Evolutionary conservation across 1,140 invertebrate species (phyloP).

Genomic region (Trichonephila inaurata): DNA sequence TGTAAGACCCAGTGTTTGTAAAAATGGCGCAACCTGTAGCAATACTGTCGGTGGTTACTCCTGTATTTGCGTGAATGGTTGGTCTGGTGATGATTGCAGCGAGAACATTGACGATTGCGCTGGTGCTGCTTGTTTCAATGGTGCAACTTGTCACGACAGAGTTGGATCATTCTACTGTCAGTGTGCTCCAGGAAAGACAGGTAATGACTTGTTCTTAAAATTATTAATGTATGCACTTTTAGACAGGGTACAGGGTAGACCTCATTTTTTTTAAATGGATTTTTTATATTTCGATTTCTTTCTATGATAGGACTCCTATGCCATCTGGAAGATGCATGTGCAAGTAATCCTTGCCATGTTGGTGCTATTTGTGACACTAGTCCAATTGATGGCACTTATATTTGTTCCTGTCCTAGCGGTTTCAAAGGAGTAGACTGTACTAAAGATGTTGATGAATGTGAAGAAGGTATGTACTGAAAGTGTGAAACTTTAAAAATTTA

Average conservation of each 20-base stretch:
- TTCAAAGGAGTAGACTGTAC: slow-evolving; percentile 95
- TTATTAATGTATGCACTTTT: background rate
- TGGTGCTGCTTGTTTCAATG: slow-evolving; percentile 96
- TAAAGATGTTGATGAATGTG: slow-evolving; percentile 97
- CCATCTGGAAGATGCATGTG: slow-evolving; percentile 97
- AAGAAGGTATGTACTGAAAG: slow-evolving; percentile 86
- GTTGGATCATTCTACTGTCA: slow-evolving; percentile 97
- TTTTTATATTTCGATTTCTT: background rate
- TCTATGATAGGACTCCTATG: slow-evolving; percentile 88
- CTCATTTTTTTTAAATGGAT: background rate
- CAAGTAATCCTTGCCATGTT: slow-evolving; percentile 95
- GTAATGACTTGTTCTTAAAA: slow-evolving; percentile 82
- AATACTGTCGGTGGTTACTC: slow-evolving; percentile 94
- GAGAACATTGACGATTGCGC: slow-evolving; percentile 97
- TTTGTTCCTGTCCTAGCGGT: slow-evolving; percentile 94
- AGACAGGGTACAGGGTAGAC: background rate
- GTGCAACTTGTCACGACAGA: slow-evolving; percentile 96
- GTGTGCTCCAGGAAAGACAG: slow-evolving; percentile 96
- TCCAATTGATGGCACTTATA: slow-evolving; percentile 96
- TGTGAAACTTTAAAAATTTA: background rate
- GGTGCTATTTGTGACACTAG: slow-evolving; percentile 97
- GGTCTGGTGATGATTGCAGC: slow-evolving; percentile 94
- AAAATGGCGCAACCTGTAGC: slow-evolving; percentile 96
- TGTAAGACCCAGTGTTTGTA: slow-evolving; percentile 88
- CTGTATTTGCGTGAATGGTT: slow-evolving; percentile 98